phyloP scores from a whole-genome alignment of 2,797 vertebrate genomes.

The Sebastes goodei region DNA sequence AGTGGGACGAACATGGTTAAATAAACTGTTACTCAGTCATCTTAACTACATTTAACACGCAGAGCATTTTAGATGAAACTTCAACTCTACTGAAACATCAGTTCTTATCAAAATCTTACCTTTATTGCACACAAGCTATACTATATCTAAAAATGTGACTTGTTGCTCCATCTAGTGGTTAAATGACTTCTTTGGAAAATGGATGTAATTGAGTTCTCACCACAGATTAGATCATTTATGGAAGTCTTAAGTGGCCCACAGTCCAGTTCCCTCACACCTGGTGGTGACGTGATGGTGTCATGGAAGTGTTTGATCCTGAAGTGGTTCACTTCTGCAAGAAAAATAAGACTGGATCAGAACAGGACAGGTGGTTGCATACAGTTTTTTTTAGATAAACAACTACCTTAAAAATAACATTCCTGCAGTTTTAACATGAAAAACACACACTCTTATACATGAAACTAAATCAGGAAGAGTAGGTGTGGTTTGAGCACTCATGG shows the following conservation, averaged over 20 bases:
- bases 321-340: not conserved
- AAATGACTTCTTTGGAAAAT: not conserved
- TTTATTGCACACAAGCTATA: not conserved
- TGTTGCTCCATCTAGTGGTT: slow-evolving; percentile 60
- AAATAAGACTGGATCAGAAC: not conserved
- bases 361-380: not conserved
- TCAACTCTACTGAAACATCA: not conserved
- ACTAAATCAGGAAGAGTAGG: not conserved
- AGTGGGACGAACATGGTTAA: no score
- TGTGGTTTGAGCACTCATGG: not conserved
- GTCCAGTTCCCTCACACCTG: slow-evolving; percentile 5
- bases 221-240: slow-evolving; percentile 6
- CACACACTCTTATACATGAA: not conserved
- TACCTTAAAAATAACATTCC: not conserved
- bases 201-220: not conserved
- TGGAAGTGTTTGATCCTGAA: slow-evolving; percentile 23
- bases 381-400: not conserved
- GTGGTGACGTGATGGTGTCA: slow-evolving; percentile 9
- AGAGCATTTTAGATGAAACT: not conserved
- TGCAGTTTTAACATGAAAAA: not conserved
- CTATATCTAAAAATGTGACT: not conserved
- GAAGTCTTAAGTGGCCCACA: not conserved
- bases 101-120: not conserved
- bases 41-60: not conserved
- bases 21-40: not conserved